These are phyloP conservation scores for Leucophora obtusa DNA, from an alignment of 2,888 invertebrate genomes.

Conservation along the genomic window DNA sequence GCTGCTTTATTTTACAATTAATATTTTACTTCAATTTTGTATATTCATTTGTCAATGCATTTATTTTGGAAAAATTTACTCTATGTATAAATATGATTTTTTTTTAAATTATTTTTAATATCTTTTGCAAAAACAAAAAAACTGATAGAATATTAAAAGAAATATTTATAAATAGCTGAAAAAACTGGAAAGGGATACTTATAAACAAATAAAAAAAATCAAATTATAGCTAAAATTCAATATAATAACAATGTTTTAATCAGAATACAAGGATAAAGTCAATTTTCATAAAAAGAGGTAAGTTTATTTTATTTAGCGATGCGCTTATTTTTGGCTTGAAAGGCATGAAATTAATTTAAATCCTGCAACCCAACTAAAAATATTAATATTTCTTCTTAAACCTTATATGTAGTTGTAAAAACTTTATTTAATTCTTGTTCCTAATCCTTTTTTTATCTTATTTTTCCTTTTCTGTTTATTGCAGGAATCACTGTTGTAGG, in stretches of 20 bases:
- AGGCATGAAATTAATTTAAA: background rate
- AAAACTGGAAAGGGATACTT: slow-evolving; percentile 46
- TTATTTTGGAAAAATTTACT: slow-evolving; percentile 38
- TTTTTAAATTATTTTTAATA: slow-evolving; percentile 45
- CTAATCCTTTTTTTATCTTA: background rate
- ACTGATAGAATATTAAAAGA: background rate
- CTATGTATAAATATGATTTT: background rate
- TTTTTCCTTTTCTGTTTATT: slow-evolving; percentile 45
- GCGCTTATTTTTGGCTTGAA: background rate
- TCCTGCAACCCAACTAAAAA: no score
- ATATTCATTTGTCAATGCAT: slow-evolving; percentile 41
- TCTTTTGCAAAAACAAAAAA: slow-evolving; percentile 31
- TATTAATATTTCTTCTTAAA: background rate
- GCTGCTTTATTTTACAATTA: background rate
- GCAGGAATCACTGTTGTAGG: slow-evolving; percentile 64
- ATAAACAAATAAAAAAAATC: slow-evolving; percentile 52
- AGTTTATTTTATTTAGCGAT: background rate
- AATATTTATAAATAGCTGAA: slow-evolving; percentile 32
- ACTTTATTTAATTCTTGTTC: background rate
- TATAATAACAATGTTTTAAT: slow-evolving; percentile 5
- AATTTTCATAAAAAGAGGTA: slow-evolving; percentile 9
- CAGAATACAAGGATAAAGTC: background rate
- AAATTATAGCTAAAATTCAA: slow-evolving; percentile 60
- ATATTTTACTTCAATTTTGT: slow-evolving; percentile 7
- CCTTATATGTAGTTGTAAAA: background rate